Percentiles rank a stretch among this genome's conserved stretches.
phyloP scores from a whole-genome alignment of 2,113 vertebrate genomes.

The Etia nguti region DNA sequence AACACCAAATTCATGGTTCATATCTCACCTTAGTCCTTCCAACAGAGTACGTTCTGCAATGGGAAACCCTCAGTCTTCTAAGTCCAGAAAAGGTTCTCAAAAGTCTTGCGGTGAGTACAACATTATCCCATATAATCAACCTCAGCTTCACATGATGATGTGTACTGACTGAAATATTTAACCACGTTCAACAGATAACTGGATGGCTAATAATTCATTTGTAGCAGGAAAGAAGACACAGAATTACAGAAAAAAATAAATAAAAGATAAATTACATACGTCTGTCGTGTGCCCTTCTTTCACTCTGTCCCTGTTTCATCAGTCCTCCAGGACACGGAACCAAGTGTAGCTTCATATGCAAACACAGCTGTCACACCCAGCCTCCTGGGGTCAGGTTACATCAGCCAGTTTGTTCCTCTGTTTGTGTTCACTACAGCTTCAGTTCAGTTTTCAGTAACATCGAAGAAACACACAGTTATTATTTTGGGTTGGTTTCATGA shows the following conservation, averaged over 20 bases:
- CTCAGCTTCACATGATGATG: neutral
- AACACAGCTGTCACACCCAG: rapidly evolving
- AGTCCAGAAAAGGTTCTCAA: neutral
- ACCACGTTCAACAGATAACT: rapidly evolving
- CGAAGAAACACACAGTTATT: rapidly evolving
- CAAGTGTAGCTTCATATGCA: rapidly evolving
- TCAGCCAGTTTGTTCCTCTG: neutral
- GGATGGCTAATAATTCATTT: rapidly evolving
- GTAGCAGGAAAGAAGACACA: neutral
- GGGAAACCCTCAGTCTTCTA: rapidly evolving
- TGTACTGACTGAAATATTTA: rapidly evolving
- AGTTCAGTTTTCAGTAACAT: rapidly evolving
- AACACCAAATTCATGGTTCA: neutral
- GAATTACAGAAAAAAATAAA: neutral
- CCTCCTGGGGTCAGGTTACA: rapidly evolving
- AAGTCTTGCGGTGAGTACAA: rapidly evolving
- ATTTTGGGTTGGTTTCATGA: rapidly evolving
- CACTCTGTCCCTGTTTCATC: neutral
- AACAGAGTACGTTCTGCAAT: neutral
- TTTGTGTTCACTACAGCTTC: neutral
- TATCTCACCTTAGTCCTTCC: rapidly evolving
- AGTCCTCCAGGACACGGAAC: rapidly evolving
- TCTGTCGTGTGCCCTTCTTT: rapidly evolving
- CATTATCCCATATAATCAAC: neutral
- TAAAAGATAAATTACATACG: rapidly evolving